Base-by-base conservation (phyloP, 2,888 invertebrate genomes). In the Palloptera scutellata region DNA sequence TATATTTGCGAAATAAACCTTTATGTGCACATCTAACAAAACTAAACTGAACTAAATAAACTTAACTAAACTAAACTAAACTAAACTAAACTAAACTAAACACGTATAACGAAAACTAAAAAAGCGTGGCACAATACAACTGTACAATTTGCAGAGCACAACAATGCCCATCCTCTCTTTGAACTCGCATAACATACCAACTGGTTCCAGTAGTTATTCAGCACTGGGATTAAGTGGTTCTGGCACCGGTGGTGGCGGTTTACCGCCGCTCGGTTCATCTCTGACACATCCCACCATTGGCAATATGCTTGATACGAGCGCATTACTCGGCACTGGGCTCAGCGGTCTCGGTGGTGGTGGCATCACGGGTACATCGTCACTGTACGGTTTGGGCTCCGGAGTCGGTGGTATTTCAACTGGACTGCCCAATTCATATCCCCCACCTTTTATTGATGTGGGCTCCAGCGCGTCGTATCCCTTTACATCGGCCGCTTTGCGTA, bases 401-500 rank as follows among this genome's bases (percentile, higher is more conserved):
- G 45, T 70, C 55, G 67, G 71, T 45, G 75, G 76, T n/a, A 66
- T 74, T 11, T 70, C 76, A 59, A 72, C 76, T 20, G 79, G 82
- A n/a, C 78, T 87, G 70, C 77, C 79, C 45, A 83, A 77, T 67
- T 75, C 81, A 12, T 82, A 80, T 72, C 79, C 81, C 11, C 79
- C 82, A 52, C 80, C 83, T 17, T 84, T 77, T 70, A 74, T 83
- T 67, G 83, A 83, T 67, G 80, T 83, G 11, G 83, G 81, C 58
- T 80, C 80, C 64, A 85, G 76, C 81, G 86, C 82, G 80, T 87
- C 83, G 81, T 87, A 84, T 76, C 81, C 84, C 3, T 91, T 91
- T 77, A 79, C 81, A 52, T 89, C 91, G 68, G 91, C 91, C 78
- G 91, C 91, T 17, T 83, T 91, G 70, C 83, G 91, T 83, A 86